Evolutionary conservation across 2,113 vertebrate genomes (phyloP).

Genomic region (Apeltes quadracus): DNA sequence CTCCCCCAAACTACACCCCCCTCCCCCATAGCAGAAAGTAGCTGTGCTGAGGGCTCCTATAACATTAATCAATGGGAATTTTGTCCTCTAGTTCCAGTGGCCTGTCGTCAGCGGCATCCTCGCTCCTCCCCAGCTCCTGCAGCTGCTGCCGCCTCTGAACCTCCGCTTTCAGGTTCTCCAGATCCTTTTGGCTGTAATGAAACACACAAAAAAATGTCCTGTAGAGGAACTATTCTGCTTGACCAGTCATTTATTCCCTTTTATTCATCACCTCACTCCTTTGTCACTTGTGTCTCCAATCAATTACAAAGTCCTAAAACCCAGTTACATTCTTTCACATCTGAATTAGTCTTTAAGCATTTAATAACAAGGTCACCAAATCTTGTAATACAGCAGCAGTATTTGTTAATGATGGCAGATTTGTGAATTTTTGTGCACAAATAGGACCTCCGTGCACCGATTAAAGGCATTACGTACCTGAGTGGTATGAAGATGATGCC

Average conservation of each 20-base stretch:
- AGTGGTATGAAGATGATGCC: constrained; percentile 99
- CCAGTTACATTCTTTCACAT: not conserved
- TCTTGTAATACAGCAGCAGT: not conserved
- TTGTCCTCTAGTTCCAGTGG: constrained; percentile 75
- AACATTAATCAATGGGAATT: constrained; percentile 78
- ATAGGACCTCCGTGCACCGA: not conserved
- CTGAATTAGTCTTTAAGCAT: not conserved
- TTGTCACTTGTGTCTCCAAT: not conserved
- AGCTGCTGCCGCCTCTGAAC: constrained; percentile 94
- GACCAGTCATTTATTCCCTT: not conserved
- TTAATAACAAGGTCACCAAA: not conserved
- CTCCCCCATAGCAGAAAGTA: constrained; percentile 41
- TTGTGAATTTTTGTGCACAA: not conserved
- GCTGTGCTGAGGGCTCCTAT: constrained; percentile 32
- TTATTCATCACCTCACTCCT: not conserved
- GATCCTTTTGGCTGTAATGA: constrained; percentile 90
- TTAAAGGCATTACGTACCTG: constrained; percentile 81
- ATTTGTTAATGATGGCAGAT: not conserved
- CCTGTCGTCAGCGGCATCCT: constrained; percentile 77
- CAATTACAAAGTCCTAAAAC: not conserved
- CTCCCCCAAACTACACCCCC: no score
- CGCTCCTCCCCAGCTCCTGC: constrained; percentile 85
- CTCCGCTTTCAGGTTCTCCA: constrained; percentile 97
- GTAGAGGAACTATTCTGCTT: not conserved
- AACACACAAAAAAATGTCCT: not conserved